phyloP scores from a whole-genome alignment of 2,888 invertebrate species.

The Fragum sueziense region DNA sequence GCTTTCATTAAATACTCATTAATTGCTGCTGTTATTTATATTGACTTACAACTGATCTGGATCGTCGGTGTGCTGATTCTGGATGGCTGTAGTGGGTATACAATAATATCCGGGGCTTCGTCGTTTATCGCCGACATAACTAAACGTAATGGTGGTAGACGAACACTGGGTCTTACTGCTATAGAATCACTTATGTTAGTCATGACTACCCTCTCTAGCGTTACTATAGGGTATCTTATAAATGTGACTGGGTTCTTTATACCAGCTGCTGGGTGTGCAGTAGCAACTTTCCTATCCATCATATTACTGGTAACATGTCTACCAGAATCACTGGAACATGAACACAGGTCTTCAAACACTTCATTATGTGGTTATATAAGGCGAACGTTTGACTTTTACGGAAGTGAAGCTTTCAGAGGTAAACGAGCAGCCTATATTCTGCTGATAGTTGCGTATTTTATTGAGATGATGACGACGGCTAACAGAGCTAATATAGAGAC shows the following conservation, averaged over 20 bases:
- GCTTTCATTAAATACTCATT: constrained; percentile 32
- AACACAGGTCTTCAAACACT: constrained; percentile 13
- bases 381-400: constrained; percentile 32
- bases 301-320: neutral
- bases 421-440: constrained; percentile 39
- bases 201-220: constrained; percentile 26
- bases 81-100: constrained; percentile 53
- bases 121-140: constrained; percentile 57
- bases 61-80: constrained; percentile 44
- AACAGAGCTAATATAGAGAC: constrained; percentile 34
- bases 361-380: constrained; percentile 4
- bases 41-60: constrained; percentile 49
- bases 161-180: constrained; percentile 45
- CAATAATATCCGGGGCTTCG: constrained; percentile 25
- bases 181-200: constrained; percentile 33
- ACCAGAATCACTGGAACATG: constrained; percentile 31
- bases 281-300: neutral
- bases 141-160: constrained; percentile 17
- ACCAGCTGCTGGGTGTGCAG: constrained; percentile 13
- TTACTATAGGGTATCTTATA: constrained; percentile 45
- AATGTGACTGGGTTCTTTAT: constrained; percentile 26
- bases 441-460: constrained; percentile 32
- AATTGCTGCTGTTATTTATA: constrained; percentile 48
- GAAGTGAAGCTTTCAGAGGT: constrained; percentile 6
- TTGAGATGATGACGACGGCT: constrained; percentile 7